phyloP scores from a whole-genome alignment of 2,888 invertebrate genomes.

The Pristionchus fissidentatus region DNA sequence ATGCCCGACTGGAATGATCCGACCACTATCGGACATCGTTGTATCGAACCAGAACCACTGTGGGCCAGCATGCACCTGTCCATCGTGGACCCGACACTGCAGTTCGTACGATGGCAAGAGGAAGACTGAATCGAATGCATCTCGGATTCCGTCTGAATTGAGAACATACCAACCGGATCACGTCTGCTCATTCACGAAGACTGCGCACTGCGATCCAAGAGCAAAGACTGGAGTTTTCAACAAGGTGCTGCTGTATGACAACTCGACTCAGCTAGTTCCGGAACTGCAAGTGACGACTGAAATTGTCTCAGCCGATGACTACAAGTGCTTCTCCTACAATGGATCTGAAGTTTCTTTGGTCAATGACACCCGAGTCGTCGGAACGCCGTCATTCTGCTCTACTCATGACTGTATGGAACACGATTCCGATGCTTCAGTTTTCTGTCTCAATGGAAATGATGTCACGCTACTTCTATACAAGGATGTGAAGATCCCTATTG shows the following conservation, averaged over 20 bases:
- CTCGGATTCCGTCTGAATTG: background rate
- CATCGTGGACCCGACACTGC: constrained; percentile 5
- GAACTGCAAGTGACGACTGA: background rate
- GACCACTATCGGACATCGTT: background rate
- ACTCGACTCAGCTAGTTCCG: background rate
- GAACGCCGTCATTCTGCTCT: constrained; percentile 13
- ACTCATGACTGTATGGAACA: background rate
- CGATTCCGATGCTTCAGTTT: background rate
- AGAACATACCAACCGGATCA: background rate
- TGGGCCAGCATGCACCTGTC: background rate
- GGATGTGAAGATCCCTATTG: background rate
- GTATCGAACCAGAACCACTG: background rate
- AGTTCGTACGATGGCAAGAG: background rate
- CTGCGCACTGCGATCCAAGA: background rate
- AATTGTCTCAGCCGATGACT: background rate
- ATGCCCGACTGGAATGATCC: background rate
- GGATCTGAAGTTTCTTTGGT: background rate
- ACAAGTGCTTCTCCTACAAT: constrained; percentile 14
- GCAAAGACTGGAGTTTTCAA: background rate
- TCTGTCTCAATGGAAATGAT: background rate
- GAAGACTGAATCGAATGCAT: background rate
- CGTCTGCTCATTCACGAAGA: constrained; percentile 30
- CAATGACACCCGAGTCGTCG: background rate
- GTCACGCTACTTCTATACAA: background rate
- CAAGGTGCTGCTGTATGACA: background rate